Percentiles rank a stretch among this genome's conserved stretches.
Conservation (phyloP, 2,888 invertebrate species). For the Poecilobothrus nobilitatus region DNA sequence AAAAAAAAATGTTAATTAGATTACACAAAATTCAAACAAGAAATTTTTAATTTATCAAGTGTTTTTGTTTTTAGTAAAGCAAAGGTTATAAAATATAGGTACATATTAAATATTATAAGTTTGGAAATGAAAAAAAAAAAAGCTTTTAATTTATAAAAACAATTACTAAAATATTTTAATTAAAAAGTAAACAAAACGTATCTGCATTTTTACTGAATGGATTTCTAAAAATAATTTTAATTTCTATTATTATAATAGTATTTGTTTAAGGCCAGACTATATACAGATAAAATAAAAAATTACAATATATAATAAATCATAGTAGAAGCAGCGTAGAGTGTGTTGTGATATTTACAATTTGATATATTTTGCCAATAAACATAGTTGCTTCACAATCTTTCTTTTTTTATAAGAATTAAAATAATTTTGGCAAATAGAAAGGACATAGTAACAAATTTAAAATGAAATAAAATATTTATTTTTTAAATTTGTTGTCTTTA, state of each 20-base stretch:
- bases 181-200: slow-evolving; percentile 8
- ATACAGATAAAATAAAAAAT: background rate
- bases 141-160: too few relatives aligned
- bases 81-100: background rate
- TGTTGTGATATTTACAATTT: too few relatives aligned
- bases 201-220: background rate
- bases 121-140: too few relatives aligned
- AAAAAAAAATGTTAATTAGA: slow-evolving; percentile 12
- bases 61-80: background rate
- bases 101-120: too few relatives aligned
- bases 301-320: background rate
- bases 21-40: slow-evolving; percentile 14
- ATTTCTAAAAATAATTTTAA: background rate
- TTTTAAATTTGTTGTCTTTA: too few relatives aligned
- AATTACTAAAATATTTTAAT: too few relatives aligned
- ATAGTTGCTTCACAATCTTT: background rate
- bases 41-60: background rate
- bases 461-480: too few relatives aligned
- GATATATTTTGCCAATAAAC: background rate
- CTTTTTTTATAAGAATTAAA: background rate
- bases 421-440: too few relatives aligned
- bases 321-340: too few relatives aligned
- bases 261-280: slow-evolving; percentile 1
- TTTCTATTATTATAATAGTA: background rate
- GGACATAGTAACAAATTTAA: too few relatives aligned